phyloP scores from a whole-genome alignment of 2,888 invertebrate species.

The Luffia ferchaultella region DNA sequence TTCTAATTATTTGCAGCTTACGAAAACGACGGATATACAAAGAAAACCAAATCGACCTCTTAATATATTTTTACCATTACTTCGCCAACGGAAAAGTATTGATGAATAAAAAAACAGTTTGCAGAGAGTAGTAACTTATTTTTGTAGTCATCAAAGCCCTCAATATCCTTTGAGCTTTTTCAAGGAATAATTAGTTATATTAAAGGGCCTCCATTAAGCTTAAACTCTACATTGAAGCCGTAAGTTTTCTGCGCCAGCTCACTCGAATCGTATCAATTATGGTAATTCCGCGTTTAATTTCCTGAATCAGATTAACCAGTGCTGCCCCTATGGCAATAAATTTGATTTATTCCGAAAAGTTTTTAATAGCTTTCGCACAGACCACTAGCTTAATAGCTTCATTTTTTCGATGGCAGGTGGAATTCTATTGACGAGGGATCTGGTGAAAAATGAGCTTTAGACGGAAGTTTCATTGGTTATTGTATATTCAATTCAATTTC shows the following conservation, averaged over 20 bases:
- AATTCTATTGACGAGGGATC: neutral
- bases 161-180: neutral
- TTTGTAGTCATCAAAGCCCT: too few relatives aligned
- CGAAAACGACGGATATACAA: too few relatives aligned
- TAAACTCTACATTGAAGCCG: slow-evolving; percentile 18
- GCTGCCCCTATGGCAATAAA: slow-evolving; percentile 45
- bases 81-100: too few relatives aligned
- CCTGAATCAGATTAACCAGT: slow-evolving; percentile 54
- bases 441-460: neutral
- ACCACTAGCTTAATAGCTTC: slow-evolving; percentile 16
- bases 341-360: slow-evolving; percentile 48
- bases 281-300: slow-evolving; percentile 62
- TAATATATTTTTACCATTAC: too few relatives aligned
- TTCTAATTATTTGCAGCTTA: too few relatives aligned
- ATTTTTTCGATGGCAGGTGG: neutral
- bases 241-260: slow-evolving; percentile 56
- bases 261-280: slow-evolving; percentile 61
- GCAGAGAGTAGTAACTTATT: too few relatives aligned
- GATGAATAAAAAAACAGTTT: too few relatives aligned
- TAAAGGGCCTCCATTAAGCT: neutral
- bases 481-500: too few relatives aligned
- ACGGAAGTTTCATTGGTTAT: too few relatives aligned
- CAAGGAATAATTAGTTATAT: neutral
- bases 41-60: too few relatives aligned
- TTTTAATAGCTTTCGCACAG: slow-evolving; percentile 30